These are phyloP conservation scores for Fistularia commersonii DNA, from an alignment of 2,797 vertebrate genomes.

Conservation along the genomic window DNA sequence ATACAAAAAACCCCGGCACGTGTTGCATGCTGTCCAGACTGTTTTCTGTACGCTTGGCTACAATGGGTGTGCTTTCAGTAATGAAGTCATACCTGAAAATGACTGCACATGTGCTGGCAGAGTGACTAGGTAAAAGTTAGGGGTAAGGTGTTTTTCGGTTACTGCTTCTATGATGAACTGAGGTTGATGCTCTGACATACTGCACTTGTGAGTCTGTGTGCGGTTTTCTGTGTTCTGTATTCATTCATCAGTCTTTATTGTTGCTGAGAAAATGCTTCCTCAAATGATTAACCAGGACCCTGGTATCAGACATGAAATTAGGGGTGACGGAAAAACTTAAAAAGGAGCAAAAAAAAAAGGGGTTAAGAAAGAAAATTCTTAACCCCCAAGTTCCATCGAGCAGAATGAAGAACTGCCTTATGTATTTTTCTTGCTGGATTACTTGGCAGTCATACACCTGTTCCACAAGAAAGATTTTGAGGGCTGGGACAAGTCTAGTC, in stretches of 20 bases:
- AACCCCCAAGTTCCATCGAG: neutral
- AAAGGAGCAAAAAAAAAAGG: neutral
- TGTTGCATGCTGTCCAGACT: no score
- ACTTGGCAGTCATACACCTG: constrained; percentile 33
- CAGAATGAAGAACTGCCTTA: neutral
- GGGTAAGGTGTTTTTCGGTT: no score
- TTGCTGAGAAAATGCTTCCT: neutral
- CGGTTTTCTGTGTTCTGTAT: neutral
- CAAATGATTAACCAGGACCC: neutral
- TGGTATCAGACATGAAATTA: neutral
- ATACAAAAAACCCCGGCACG: no score
- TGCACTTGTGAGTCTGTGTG: no score
- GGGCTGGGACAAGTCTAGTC: constrained; percentile 51
- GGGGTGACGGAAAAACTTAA: neutral
- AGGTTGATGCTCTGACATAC: no score
- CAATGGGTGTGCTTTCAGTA: constrained; percentile 9
- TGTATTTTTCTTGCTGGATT: neutral
- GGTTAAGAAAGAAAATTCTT: neutral
- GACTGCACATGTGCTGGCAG: constrained; percentile 22
- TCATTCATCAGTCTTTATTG: constrained; percentile 43
- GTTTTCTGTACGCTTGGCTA: no score
- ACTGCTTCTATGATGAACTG: no score
- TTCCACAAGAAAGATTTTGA: constrained; percentile 33
- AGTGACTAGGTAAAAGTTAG: constrained; percentile 9
- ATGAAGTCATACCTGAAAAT: constrained; percentile 54